These are phyloP conservation scores for Callinectes sapidus DNA, from an alignment of 2,888 invertebrate genomes.

Conservation along the genomic window DNA sequence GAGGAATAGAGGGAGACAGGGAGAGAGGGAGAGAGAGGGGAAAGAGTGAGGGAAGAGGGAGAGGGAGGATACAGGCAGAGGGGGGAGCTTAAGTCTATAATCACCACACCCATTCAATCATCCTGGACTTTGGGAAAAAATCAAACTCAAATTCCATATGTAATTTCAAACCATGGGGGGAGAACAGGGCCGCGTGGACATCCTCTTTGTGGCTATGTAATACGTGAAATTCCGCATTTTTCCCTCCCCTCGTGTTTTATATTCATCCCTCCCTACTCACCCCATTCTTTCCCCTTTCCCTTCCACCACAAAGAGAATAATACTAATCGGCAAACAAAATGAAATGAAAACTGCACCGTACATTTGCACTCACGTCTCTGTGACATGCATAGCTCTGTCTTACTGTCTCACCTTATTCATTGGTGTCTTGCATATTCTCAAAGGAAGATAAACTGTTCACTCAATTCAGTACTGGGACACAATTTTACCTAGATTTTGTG, in stretches of 20 bases:
- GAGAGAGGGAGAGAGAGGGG: conserved; percentile 37
- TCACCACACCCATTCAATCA: conserved; percentile 4
- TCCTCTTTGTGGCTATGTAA: neutral
- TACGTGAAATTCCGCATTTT: neutral
- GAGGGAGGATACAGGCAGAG: neutral
- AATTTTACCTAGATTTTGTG: too few relatives aligned
- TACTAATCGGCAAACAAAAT: neutral
- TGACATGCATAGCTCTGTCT: too few relatives aligned
- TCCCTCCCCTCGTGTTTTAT: neutral
- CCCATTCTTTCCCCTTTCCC: neutral
- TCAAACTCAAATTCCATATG: neutral
- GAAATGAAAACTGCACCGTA: neutral
- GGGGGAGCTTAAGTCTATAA: neutral
- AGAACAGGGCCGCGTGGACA: conserved; percentile 4
- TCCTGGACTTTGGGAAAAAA: neutral
- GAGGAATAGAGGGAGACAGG: conserved; percentile 2
- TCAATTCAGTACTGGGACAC: too few relatives aligned
- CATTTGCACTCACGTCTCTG: too few relatives aligned
- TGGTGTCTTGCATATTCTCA: too few relatives aligned
- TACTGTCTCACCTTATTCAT: too few relatives aligned
- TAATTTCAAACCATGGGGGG: neutral
- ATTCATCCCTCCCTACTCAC: neutral
- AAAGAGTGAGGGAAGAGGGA: conserved; percentile 39
- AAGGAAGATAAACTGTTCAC: too few relatives aligned
- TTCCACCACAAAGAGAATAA: neutral